phyloP scores from a whole-genome alignment of 35 echinoderm and acorn worm species.

The Ptychodera flava region DNA sequence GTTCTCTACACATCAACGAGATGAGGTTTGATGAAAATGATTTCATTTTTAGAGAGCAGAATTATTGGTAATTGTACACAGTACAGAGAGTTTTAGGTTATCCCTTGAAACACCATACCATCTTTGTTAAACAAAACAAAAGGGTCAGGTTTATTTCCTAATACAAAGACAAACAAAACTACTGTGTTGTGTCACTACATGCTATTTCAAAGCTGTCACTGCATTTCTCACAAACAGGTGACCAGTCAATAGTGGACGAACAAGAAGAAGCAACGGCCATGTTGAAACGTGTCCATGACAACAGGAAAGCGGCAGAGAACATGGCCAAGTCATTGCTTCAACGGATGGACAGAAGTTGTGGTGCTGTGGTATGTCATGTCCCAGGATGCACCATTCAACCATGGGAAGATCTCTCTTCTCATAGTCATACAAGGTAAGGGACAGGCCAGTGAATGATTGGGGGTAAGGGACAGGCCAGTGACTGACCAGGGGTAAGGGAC shows the following conservation, averaged over 20 bases:
- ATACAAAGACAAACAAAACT: background rate
- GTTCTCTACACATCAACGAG: background rate
- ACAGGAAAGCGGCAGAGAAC: constrained; percentile 78
- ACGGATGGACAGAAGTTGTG: constrained; percentile 90
- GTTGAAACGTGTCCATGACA: constrained; percentile 90
- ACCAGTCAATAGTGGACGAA: constrained; percentile 46
- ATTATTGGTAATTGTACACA: background rate
- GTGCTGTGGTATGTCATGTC: constrained; percentile 93
- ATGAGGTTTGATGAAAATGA: background rate
- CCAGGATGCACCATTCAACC: constrained; percentile 84
- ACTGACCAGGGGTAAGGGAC: background rate
- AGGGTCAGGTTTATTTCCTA: background rate
- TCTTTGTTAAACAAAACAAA: background rate
- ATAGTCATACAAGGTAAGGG: constrained; percentile 94
- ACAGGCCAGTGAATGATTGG: background rate
- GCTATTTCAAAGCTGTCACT: too few relatives aligned
- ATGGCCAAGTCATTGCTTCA: constrained; percentile 90
- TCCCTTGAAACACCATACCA: background rate
- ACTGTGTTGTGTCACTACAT: too few relatives aligned
- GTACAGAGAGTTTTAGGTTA: background rate
- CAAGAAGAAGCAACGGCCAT: constrained; percentile 75
- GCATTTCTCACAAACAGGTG: too few relatives aligned
- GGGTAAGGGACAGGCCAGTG: background rate
- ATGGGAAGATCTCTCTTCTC: constrained; percentile 97
- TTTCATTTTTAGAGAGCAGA: background rate